Conservation (phyloP, 2,888 invertebrate species). For the Tryphoninae sp. region DNA sequence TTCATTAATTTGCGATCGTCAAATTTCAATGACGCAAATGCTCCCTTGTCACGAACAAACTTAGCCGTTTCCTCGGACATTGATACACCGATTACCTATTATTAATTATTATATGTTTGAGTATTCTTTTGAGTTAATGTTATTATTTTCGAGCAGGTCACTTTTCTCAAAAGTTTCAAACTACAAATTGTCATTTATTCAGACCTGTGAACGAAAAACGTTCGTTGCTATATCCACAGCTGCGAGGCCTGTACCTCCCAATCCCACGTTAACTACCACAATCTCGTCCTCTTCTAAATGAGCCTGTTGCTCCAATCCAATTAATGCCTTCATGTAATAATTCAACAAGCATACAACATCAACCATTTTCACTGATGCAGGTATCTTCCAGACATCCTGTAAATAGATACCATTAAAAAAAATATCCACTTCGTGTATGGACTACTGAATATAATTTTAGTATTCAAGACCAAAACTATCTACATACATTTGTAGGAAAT, state of each 20-base stretch:
- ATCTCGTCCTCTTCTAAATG: slow-evolving; percentile 82
- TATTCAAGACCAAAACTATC: background rate
- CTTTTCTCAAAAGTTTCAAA: background rate
- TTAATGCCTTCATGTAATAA: slow-evolving; percentile 86
- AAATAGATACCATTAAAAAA: slow-evolving; percentile 5
- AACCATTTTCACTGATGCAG: slow-evolving; percentile 82
- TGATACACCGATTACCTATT: slow-evolving; percentile 87
- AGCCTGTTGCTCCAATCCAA: slow-evolving; percentile 84
- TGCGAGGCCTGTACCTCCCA: slow-evolving; percentile 86
- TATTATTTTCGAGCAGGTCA: background rate
- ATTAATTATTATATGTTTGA: slow-evolving; percentile 28
- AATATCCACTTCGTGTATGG: background rate
- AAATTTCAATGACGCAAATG: slow-evolving; percentile 85
- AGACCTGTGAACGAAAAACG: slow-evolving; percentile 86
- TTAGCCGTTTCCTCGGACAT: slow-evolving; percentile 84
- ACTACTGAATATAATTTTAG: background rate
- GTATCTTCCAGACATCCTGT: slow-evolving; percentile 84
- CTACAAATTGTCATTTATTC: background rate
- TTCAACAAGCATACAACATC: slow-evolving; percentile 84
- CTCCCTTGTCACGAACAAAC: slow-evolving; percentile 84
- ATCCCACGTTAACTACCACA: slow-evolving; percentile 86
- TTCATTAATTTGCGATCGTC: slow-evolving; percentile 83
- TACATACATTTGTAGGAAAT: background rate
- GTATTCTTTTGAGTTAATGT: background rate
- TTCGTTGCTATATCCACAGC: slow-evolving; percentile 87